These are phyloP conservation scores for Alectura lathami DNA, from an alignment of 2,113 vertebrate species.

Conservation along the genomic window DNA sequence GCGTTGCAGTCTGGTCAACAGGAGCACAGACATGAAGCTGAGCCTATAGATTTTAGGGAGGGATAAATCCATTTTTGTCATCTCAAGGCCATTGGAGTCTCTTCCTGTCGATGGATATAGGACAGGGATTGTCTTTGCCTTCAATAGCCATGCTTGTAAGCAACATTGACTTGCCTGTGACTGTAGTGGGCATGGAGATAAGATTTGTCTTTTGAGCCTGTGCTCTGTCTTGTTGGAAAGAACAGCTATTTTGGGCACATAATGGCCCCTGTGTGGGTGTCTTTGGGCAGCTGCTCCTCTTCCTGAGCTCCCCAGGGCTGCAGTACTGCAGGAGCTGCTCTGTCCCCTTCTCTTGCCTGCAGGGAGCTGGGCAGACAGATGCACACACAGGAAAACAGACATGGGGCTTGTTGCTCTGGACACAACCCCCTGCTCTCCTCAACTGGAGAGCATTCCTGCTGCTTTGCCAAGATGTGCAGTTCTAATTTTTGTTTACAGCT, in stretches of 20 bases:
- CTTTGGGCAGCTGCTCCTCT: conserved; percentile 32
- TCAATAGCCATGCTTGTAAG: not conserved
- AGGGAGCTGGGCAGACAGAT: not conserved
- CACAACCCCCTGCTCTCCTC: not conserved
- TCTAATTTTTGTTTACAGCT: not conserved
- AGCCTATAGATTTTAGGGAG: not conserved
- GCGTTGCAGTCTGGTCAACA: not conserved
- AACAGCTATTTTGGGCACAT: not conserved
- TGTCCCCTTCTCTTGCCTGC: rapidly evolving
- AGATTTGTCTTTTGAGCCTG: not conserved
- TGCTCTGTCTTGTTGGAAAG: not conserved
- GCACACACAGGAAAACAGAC: not conserved
- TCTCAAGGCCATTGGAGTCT: not conserved
- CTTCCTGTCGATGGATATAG: not conserved
- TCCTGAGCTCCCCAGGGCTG: not conserved
- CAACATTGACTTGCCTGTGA: not conserved
- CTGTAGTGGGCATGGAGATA: not conserved
- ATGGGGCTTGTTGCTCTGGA: not conserved
- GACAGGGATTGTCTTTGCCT: conserved; percentile 7
- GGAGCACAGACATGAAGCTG: not conserved
- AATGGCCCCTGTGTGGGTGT: not conserved
- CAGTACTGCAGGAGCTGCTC: not conserved
- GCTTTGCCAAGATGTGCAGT: not conserved
- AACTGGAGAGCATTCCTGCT: not conserved
- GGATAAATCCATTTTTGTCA: not conserved